Evolutionary conservation across 2,888 invertebrate species (phyloP).

Genomic region (Sinelater perroti): DNA sequence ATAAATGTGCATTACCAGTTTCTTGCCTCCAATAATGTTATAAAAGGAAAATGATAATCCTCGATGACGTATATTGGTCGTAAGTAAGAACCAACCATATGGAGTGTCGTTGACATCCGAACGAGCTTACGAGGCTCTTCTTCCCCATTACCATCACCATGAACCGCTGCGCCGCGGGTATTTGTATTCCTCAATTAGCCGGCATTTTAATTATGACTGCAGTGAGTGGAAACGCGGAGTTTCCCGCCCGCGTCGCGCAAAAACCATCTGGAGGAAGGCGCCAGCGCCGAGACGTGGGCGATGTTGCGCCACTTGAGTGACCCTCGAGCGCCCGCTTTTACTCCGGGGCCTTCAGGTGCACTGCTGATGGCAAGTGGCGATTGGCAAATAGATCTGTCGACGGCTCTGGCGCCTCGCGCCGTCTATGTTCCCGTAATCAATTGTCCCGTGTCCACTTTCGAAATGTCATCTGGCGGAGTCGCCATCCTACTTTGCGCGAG

Average conservation of each 20-base stretch:
- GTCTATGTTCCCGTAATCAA: slow-evolving; percentile 7
- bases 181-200: no score
- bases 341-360: slow-evolving; percentile 27
- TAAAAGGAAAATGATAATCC: slow-evolving; percentile 7
- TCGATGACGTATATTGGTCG: neutral
- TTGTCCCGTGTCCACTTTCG: neutral
- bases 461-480: slow-evolving; percentile 13
- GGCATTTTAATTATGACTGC: no score
- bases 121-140: no score
- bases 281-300: slow-evolving; percentile 29
- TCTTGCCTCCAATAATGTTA: slow-evolving; percentile 2
- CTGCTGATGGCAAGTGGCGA: slow-evolving; percentile 19
- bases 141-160: no score
- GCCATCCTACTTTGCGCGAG: no score
- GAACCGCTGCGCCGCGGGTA: no score
- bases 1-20: slow-evolving; percentile 9
- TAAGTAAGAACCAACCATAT: slow-evolving; percentile 7
- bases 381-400: slow-evolving; percentile 27
- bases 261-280: slow-evolving; percentile 27
- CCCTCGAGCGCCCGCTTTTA: slow-evolving; percentile 28
- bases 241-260: slow-evolving; percentile 9
- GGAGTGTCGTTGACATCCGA: no score
- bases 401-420: slow-evolving; percentile 26
- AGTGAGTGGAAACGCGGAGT: neutral
- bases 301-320: slow-evolving; percentile 29